phyloP scores from a whole-genome alignment of 2,888 invertebrate genomes.

The Ligdia adustata region DNA sequence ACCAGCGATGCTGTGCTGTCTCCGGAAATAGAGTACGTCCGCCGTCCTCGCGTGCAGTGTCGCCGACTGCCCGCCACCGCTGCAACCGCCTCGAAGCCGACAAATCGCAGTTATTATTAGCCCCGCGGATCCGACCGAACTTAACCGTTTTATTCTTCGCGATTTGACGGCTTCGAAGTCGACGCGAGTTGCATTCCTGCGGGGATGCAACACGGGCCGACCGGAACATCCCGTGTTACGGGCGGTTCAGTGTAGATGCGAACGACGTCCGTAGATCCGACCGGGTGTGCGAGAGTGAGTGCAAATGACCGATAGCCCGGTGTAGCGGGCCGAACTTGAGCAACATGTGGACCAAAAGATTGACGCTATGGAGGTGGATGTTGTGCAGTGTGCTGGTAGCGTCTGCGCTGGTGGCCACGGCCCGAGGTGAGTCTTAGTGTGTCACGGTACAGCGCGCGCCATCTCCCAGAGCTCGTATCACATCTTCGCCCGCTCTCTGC shows the following conservation, averaged over 20 bases:
- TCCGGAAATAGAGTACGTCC: conserved; percentile 83
- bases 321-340: conserved; percentile 70
- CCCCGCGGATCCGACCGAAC: conserved; percentile 39
- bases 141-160: conserved; percentile 46
- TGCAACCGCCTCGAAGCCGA: conserved; percentile 59
- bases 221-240: conserved; percentile 43
- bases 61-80: conserved; percentile 54
- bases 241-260: conserved; percentile 71
- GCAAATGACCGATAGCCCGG: conserved; percentile 81
- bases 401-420: conserved; percentile 70
- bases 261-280: conserved; percentile 71
- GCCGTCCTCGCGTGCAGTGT: conserved; percentile 60
- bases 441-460: conserved; percentile 42
- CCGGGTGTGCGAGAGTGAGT: conserved; percentile 81
- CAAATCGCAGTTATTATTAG: conserved; percentile 70
- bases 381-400: conserved; percentile 76
- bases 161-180: conserved; percentile 59
- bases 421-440: conserved; percentile 81
- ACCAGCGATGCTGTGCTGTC: conserved; percentile 85
- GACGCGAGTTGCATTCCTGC: conserved; percentile 66
- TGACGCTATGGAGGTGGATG: conserved; percentile 79
- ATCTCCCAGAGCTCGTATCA: conserved; percentile 48
- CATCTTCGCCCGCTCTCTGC: conserved; percentile 65
- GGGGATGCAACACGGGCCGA: conserved; percentile 61
- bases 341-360: conserved; percentile 81